A percentile compares a stretch with the other conserved stretches of the same genome.
These are phyloP conservation scores for Tipula helvola DNA, from an alignment of 2,888 invertebrate species.

Conservation along the genomic window DNA sequence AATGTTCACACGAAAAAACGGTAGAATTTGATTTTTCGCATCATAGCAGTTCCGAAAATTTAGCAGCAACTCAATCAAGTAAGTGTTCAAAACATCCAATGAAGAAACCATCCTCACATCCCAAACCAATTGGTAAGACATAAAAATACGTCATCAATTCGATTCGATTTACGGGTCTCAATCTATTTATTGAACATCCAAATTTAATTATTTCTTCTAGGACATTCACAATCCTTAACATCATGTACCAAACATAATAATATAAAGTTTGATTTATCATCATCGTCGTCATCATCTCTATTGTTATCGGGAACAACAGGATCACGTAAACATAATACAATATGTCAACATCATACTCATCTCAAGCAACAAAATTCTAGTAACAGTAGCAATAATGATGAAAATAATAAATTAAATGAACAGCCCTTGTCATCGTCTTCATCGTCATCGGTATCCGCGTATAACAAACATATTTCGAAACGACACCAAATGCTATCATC, in stretches of 20 bases:
- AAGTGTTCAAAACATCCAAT: neutral
- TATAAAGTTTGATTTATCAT: neutral
- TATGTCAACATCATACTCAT: conserved; percentile 7
- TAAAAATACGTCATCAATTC: neutral
- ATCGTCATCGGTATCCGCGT: conserved; percentile 12
- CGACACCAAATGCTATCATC: neutral
- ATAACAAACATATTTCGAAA: conserved; percentile 16
- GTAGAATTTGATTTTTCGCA: conserved; percentile 38
- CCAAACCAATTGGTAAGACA: neutral
- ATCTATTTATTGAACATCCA: neutral
- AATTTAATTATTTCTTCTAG: neutral
- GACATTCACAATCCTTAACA: neutral
- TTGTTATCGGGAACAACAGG: neutral
- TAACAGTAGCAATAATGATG: conserved; percentile 7
- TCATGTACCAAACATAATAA: conserved; percentile 6
- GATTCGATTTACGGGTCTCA: neutral
- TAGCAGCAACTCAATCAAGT: neutral
- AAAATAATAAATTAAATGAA: neutral
- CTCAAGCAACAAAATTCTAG: conserved; percentile 14
- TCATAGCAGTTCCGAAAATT: conserved; percentile 33
- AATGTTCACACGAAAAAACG: conserved; percentile 31
- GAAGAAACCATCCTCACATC: neutral
- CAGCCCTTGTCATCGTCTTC: conserved; percentile 15
- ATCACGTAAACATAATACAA: neutral
- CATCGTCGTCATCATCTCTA: neutral